phyloP scores from a whole-genome alignment of 2,113 vertebrate species.

The Stomatorhinus ivindoensis region DNA sequence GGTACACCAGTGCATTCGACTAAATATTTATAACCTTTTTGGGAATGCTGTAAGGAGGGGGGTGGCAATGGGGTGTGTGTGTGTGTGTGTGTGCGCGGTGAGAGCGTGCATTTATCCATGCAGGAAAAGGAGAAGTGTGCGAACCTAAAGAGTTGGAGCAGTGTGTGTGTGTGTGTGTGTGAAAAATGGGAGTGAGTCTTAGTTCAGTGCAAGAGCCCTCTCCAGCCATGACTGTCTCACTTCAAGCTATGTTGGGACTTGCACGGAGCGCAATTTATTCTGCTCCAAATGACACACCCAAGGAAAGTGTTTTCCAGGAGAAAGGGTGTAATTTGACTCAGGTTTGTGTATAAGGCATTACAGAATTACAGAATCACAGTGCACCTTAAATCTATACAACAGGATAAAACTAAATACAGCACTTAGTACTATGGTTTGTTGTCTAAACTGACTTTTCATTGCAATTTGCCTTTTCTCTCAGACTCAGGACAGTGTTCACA shows the following conservation, averaged over 20 bases:
- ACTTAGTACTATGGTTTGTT: not conserved
- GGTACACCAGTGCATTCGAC: slow-evolving; percentile 22
- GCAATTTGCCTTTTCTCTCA: not conserved
- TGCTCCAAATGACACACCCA: slow-evolving; percentile 63
- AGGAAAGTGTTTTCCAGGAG: slow-evolving; percentile 58
- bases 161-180: not conserved
- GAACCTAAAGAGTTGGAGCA: slow-evolving; percentile 14
- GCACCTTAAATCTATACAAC: slow-evolving; percentile 30
- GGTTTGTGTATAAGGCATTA: slow-evolving; percentile 32
- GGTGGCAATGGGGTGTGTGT: not conserved
- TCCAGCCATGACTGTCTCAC: slow-evolving; percentile 50
- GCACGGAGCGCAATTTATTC: slow-evolving; percentile 62
- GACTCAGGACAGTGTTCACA: not conserved
- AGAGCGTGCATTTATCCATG: not conserved
- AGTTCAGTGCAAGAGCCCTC: slow-evolving; percentile 29
- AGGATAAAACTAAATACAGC: not conserved
- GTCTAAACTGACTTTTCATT: not conserved
- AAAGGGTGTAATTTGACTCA: slow-evolving; percentile 38
- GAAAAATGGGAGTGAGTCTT: not conserved
- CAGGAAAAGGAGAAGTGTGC: slow-evolving; percentile 32
- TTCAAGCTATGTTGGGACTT: slow-evolving; percentile 61
- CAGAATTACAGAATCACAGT: slow-evolving; percentile 24
- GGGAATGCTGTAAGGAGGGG: not conserved
- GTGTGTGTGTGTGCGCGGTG: slow-evolving; percentile 6
- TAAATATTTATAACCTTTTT: slow-evolving; percentile 52